Percentiles rank a stretch among this genome's conserved stretches.
These are phyloP conservation scores for Machimus rusticus DNA, from an alignment of 2,888 invertebrate genomes.

Conservation along the genomic window DNA sequence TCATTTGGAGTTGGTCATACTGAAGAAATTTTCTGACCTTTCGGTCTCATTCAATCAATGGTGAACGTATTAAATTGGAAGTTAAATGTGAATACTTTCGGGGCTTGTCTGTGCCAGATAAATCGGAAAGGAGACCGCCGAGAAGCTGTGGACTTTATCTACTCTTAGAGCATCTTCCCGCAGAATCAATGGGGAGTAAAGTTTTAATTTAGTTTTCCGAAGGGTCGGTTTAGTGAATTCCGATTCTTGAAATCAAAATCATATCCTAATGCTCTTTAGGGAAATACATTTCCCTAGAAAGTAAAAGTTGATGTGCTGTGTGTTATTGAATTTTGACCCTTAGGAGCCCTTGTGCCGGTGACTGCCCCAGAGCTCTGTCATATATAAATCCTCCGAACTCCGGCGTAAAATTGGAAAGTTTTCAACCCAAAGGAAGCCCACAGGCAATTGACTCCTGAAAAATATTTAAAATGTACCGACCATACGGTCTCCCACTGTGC, in stretches of 20 bases:
- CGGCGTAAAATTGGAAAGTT: neutral
- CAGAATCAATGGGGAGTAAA: slow-evolving; percentile 12
- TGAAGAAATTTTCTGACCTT: slow-evolving; percentile 2
- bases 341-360: neutral
- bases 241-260: slow-evolving; percentile 24
- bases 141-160: neutral
- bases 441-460: neutral
- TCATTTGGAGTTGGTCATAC: slow-evolving; percentile 1
- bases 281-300: neutral
- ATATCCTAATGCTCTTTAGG: slow-evolving; percentile 28
- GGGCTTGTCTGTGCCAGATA: neutral
- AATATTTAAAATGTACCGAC: neutral
- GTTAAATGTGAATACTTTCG: neutral
- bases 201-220: slow-evolving; percentile 27
- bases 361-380: neutral
- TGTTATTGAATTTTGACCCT: slow-evolving; percentile 9
- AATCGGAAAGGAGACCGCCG: neutral
- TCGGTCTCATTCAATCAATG: neutral
- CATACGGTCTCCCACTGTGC: no score
- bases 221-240: slow-evolving; percentile 20
- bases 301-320: slow-evolving; percentile 11
- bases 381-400: neutral
- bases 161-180: neutral
- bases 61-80: neutral
- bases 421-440: neutral